Percentiles rank a stretch among this genome's conserved stretches.
phyloP scores from a whole-genome alignment of 1,140 invertebrate species.

The Aethina tumida region DNA sequence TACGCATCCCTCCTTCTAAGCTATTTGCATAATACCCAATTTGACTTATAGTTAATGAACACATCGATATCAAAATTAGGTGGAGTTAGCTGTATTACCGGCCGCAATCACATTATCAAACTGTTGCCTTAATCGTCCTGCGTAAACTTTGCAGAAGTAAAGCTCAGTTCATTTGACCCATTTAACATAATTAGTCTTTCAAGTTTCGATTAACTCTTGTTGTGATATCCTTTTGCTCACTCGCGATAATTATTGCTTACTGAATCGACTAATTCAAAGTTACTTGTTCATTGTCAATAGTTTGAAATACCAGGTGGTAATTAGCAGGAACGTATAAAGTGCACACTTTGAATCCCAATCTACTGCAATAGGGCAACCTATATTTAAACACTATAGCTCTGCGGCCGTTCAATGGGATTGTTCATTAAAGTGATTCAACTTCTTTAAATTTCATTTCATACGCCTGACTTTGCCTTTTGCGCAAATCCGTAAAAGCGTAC shows the following conservation, averaged over 20 bases:
- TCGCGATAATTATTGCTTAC: conserved; percentile 6
- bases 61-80: conserved; percentile 12
- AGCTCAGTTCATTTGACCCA: conserved; percentile 17
- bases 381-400: too few relatives aligned
- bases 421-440: too few relatives aligned
- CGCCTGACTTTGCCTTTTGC: too few relatives aligned
- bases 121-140: conserved; percentile 16
- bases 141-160: conserved; percentile 17
- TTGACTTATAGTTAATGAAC: too few relatives aligned
- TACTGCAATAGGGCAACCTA: too few relatives aligned
- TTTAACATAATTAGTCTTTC: conserved; percentile 19
- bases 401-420: too few relatives aligned
- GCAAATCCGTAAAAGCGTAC: too few relatives aligned
- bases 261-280: conserved; percentile 9
- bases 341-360: too few relatives aligned
- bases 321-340: too few relatives aligned
- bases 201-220: conserved; percentile 16
- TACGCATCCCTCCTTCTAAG: too few relatives aligned
- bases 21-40: too few relatives aligned
- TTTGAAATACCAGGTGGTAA: conserved; percentile 2
- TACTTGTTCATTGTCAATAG: conserved; percentile 3
- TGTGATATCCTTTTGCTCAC: conserved; percentile 7
- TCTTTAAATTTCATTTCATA: too few relatives aligned
- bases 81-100: conserved; percentile 12
- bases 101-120: conserved; percentile 20